These are phyloP conservation scores for Daubentonia madagascariensis DNA, from an alignment of 2,113 vertebrate genomes.

Conservation along the genomic window DNA sequence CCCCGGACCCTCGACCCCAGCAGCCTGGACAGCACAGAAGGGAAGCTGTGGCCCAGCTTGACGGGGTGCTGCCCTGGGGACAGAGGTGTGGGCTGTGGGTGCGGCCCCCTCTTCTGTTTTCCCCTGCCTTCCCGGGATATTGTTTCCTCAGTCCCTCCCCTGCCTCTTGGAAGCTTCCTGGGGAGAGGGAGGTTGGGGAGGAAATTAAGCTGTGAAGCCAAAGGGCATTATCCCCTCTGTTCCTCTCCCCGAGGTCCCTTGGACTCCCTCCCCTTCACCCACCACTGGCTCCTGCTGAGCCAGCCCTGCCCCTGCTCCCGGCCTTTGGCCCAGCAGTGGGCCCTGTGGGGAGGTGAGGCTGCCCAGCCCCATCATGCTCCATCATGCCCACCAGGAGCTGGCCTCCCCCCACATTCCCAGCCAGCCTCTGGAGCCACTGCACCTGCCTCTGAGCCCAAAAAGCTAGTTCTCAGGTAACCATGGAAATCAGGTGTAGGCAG, in stretches of 20 bases:
- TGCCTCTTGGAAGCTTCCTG: neutral
- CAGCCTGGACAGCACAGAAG: neutral
- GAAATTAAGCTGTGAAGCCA: slow-evolving; percentile 63
- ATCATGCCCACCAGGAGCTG: neutral
- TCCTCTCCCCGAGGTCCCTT: neutral
- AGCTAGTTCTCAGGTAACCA: slow-evolving; percentile 65
- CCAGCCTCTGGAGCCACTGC: slow-evolving; percentile 11
- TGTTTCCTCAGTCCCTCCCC: neutral
- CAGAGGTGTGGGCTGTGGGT: slow-evolving; percentile 1
- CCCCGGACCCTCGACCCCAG: neutral
- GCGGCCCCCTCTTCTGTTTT: neutral
- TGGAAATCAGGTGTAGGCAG: slow-evolving; percentile 37
- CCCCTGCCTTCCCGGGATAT: neutral
- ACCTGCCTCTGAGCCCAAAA: slow-evolving; percentile 67
- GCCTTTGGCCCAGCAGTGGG: neutral
- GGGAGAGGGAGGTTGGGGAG: neutral
- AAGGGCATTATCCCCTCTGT: slow-evolving; percentile 4
- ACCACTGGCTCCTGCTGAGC: neutral
- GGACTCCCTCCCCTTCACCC: neutral
- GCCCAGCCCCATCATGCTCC: neutral
- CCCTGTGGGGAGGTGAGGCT: neutral
- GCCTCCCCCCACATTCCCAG: neutral
- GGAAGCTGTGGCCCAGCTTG: neutral
- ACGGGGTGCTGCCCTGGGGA: neutral
- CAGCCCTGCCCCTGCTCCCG: neutral